Base-by-base conservation (phyloP, 2,797 vertebrate genomes). In the Synaphobranchus kaupii region DNA sequence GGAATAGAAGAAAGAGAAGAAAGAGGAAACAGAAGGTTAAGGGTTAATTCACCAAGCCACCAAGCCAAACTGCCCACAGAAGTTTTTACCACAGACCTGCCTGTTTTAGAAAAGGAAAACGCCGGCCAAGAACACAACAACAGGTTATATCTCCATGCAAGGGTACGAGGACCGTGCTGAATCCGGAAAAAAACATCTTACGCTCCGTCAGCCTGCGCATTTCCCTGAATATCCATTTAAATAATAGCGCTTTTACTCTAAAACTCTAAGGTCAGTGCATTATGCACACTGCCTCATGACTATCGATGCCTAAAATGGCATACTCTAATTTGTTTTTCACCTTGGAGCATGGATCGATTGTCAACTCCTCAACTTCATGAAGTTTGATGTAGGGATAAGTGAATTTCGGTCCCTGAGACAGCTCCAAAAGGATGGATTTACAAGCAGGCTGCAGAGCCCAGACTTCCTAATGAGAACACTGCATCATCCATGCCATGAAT, bases 31-130 rank as follows among this genome's bases (percentile, higher is more conserved):
- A 98, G 95, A 98, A 97, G 94, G 95, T 97, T 96, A 95, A 96
- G 97, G 95, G 97, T 98, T 98, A 97, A 97, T 97, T 96, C 95
- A 97, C 96, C 96, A 92, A 98, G 96, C 96, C 96, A 98, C 96
- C 95, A 96, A 98, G 97, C 96, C 94, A 95, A 96, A 97, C 94
- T 96, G 89, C 86, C n/a, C 94, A 96, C 94, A 95, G 84, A 88
- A 95, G 94, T 95, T 91, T 95, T 94, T 94, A 39, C 92, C 94
- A 92, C 93, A 89, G 93, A 92, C 93, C 85, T 85, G 90, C 91
- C 93, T 90, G 95, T 66, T 66, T 91, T 94, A 94, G 95, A 96
- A 87, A 88, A 89, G 56, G 63, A 90, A 93, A 97, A 96, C 93
- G 93, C 93, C 95, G 94, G 95, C 93, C 94, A 94, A 90, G 90